Evolutionary conservation across 2,797 vertebrate genomes (phyloP).

Genomic region (Macropus fuliginosus): DNA sequence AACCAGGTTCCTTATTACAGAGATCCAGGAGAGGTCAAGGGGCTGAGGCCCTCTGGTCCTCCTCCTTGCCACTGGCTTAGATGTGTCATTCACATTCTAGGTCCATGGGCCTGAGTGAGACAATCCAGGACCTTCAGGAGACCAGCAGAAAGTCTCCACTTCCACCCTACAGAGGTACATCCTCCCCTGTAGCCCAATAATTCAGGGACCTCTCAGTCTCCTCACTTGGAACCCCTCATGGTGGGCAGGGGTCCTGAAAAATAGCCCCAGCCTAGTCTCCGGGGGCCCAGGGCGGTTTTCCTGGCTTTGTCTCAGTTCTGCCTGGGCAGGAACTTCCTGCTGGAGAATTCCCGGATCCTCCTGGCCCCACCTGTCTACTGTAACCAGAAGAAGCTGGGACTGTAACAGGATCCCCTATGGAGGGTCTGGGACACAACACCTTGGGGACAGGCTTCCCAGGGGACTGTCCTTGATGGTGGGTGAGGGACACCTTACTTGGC

Average conservation of each 20-base stretch:
- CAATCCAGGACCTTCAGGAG: constrained; percentile 39
- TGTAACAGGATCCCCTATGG: neutral
- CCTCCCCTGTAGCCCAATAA: neutral
- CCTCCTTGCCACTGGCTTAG: neutral
- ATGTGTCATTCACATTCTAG: neutral
- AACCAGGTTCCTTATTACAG: neutral
- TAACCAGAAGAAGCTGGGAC: constrained; percentile 9
- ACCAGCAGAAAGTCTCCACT: neutral
- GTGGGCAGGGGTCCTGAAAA: constrained; percentile 13
- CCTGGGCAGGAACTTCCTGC: constrained; percentile 86
- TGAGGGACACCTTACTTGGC: constrained; percentile 54
- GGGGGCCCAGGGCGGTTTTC: constrained; percentile 28
- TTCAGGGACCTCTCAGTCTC: neutral
- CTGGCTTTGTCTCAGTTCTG: constrained; percentile 80
- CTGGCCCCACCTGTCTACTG: constrained; percentile 2
- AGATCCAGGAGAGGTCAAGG: neutral
- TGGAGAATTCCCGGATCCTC: constrained; percentile 86
- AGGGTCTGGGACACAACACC: neutral
- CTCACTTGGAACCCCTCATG: neutral
- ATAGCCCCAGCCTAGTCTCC: neutral
- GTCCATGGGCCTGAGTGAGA: neutral
- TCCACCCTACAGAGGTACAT: neutral
- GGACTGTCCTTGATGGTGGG: constrained; percentile 26
- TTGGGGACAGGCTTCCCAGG: neutral
- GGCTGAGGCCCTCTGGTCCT: neutral